These are phyloP conservation scores for Muraenolepis orangiensis DNA, from an alignment of 2,797 vertebrate species.

Conservation along the genomic window DNA sequence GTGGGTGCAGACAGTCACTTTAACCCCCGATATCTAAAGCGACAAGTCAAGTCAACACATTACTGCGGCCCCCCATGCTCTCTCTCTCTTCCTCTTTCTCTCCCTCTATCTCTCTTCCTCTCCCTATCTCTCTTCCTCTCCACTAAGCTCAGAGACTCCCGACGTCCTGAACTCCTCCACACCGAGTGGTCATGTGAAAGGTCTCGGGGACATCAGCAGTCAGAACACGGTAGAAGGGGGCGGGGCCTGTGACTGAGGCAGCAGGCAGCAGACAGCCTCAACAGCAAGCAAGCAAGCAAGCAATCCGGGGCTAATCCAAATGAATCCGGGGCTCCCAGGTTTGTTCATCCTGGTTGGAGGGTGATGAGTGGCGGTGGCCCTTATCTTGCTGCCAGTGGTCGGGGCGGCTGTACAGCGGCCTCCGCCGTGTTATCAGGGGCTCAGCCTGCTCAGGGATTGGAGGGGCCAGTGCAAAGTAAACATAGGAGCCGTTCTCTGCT, in stretches of 20 bases:
- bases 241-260: slow-evolving; percentile 13
- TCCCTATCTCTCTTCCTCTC: slow-evolving; percentile 24
- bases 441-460: slow-evolving; percentile 71
- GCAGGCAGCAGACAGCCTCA: background rate
- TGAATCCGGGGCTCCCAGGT: slow-evolving; percentile 71
- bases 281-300: slow-evolving; percentile 3
- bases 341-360: slow-evolving; percentile 68
- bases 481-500: slow-evolving; percentile 76
- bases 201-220: slow-evolving; percentile 65
- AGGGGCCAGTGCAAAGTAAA: slow-evolving; percentile 73
- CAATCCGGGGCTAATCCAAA: slow-evolving; percentile 78
- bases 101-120: no score
- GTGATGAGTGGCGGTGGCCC: slow-evolving; percentile 66
- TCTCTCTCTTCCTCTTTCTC: slow-evolving; percentile 22
- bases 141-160: slow-evolving; percentile 54
- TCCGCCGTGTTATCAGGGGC: slow-evolving; percentile 70
- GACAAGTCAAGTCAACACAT: slow-evolving; percentile 13
- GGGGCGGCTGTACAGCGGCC: slow-evolving; percentile 57
- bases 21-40: background rate
- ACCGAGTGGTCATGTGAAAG: slow-evolving; percentile 55
- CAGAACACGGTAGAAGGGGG: slow-evolving; percentile 55
- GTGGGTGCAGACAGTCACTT: slow-evolving; percentile 48
- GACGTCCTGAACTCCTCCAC: slow-evolving; percentile 51
- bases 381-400: slow-evolving; percentile 73
- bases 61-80: slow-evolving; percentile 13